phyloP scores from a whole-genome alignment of 2,888 invertebrate genomes.

The Caenorhabditis afra region DNA sequence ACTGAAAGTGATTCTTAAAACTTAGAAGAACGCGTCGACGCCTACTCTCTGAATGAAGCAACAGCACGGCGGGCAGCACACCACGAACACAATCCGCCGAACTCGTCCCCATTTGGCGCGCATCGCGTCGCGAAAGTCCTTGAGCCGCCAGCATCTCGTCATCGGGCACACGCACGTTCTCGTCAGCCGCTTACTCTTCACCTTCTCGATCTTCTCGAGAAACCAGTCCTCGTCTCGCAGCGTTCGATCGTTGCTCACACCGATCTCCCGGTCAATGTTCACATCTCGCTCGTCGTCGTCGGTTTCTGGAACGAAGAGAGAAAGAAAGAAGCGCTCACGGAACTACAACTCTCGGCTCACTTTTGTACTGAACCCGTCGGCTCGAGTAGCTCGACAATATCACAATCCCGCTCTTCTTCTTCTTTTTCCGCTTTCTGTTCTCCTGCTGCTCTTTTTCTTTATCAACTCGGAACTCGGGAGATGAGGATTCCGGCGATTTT shows the following conservation, averaged over 20 bases:
- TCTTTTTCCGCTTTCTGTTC: background rate
- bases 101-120: constrained; percentile 31
- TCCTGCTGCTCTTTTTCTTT: background rate
- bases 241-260: constrained; percentile 44
- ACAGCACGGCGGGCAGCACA: constrained; percentile 68
- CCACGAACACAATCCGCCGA: constrained; percentile 43
- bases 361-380: constrained; percentile 39
- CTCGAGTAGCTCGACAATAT: constrained; percentile 29
- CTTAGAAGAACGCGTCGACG: background rate
- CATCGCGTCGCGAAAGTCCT: constrained; percentile 22
- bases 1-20: constrained; percentile 51
- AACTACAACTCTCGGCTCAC: no score
- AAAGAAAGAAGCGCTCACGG: constrained; percentile 1
- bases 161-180: constrained; percentile 52
- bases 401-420: constrained; percentile 3
- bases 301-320: constrained; percentile 1
- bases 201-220: constrained; percentile 55
- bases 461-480: constrained; percentile 18
- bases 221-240: constrained; percentile 54
- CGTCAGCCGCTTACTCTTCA: constrained; percentile 42
- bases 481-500: constrained; percentile 13
- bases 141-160: constrained; percentile 25
- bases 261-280: constrained; percentile 24
- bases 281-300: constrained; percentile 19
- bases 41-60: constrained; percentile 44